These are phyloP conservation scores for Napeogenes sylphis DNA, from an alignment of 2,888 invertebrate species.

Conservation along the genomic window DNA sequence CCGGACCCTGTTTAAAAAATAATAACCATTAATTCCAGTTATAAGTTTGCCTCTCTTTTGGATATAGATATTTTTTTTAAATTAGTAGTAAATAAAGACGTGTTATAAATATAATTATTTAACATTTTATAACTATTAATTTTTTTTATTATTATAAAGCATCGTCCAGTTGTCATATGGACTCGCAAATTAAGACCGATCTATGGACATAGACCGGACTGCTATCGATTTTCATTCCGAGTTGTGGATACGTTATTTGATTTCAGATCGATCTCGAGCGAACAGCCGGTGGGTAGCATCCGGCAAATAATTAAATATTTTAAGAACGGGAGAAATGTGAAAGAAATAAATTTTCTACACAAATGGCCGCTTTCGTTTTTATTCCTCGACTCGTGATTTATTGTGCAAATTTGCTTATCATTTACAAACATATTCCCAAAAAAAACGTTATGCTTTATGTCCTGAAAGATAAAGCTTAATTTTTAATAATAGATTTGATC, in stretches of 20 bases:
- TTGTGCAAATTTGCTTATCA: conserved; percentile 44
- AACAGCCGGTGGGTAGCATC: conserved; percentile 55
- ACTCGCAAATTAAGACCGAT: no score
- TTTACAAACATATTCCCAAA: conserved; percentile 27
- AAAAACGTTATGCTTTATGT: neutral
- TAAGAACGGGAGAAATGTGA: conserved; percentile 64
- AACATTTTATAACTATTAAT: no score
- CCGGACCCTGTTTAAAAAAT: no score
- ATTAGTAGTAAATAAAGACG: no score
- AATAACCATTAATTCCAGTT: no score
- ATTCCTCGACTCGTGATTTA: conserved; percentile 62
- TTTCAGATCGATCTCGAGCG: conserved; percentile 49
- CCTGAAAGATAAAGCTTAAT: neutral
- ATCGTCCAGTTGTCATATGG: no score
- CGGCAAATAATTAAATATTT: conserved; percentile 73
- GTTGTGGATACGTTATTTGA: conserved; percentile 1
- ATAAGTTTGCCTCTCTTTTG: no score
- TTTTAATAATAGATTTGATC: no score
- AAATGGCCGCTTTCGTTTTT: conserved; percentile 67
- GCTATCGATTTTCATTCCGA: neutral
- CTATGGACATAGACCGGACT: neutral
- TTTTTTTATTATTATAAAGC: no score
- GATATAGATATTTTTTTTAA: no score
- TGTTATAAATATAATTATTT: no score
- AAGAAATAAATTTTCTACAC: conserved; percentile 68